Evolutionary conservation across 1,140 invertebrate genomes (phyloP).

Genomic region (Lepidurus couesii): DNA sequence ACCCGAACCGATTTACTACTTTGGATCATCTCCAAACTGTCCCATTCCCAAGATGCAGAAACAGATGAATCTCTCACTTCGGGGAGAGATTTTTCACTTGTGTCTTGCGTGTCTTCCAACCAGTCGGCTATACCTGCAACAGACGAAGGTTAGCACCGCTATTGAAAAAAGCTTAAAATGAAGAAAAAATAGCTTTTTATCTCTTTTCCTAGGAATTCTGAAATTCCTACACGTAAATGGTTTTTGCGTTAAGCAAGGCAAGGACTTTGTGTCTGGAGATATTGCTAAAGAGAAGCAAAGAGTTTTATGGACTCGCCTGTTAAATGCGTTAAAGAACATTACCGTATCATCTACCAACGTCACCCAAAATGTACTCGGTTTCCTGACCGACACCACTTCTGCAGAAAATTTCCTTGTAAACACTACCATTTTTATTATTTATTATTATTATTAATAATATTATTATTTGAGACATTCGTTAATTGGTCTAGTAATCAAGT

Average conservation of each 20-base stretch:
- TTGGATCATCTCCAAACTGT: constrained; percentile 20
- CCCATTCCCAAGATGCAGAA: neutral
- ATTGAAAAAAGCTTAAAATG: neutral
- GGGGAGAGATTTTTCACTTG: neutral
- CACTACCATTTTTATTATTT: neutral
- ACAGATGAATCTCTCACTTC: neutral
- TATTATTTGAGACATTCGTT: neutral
- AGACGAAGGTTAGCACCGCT: constrained; percentile 10
- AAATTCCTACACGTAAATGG: neutral
- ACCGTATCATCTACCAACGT: neutral
- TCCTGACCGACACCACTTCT: neutral
- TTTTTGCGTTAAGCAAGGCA: constrained; percentile 15
- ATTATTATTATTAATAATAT: neutral
- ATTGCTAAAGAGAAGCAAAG: neutral
- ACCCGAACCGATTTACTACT: constrained; percentile 20
- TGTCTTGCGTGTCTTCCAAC: neutral
- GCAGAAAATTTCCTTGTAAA: constrained; percentile 27
- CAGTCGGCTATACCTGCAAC: neutral
- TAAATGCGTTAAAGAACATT: neutral
- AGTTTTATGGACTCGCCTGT: neutral
- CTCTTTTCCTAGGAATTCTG: neutral
- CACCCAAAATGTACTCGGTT: neutral
- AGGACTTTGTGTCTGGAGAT: constrained; percentile 18
- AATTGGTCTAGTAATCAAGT: neutral
- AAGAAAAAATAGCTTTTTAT: neutral